Base-by-base conservation (phyloP, 2,797 vertebrate genomes). In the Schizothorax lantsangensis region DNA sequence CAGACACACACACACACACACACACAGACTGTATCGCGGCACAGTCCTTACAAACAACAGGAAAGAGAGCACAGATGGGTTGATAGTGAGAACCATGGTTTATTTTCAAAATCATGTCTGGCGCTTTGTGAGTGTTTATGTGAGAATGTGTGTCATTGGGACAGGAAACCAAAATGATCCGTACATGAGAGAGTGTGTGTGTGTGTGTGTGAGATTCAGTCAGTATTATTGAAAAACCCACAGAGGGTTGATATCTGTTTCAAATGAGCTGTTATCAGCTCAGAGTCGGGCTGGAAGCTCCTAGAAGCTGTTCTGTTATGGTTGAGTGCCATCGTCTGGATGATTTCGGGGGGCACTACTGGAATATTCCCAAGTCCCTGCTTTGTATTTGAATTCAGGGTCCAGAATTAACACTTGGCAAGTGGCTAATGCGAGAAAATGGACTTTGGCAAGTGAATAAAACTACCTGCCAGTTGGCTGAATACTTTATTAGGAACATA, bases 31-130 rank as follows among this genome's bases (percentile, higher is more conserved):
- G 17, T 71, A 52, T 75, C 64, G 47, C 15, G 78, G 64, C 83
- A 59, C 75, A 64, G 66, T 74, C 69, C 66, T 77, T 38, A 36
- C 30, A 52, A 85, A 85, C 79, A 89, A 86, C 84, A 86, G 77
- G 86, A 81, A 88, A 78, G 40, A 81, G 64, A 40, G 36, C 33
- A 43, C 26, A 74, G 82, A 85, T 86, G 66, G 72, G 47, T 54
- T 79, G 78, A 88, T 85, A n/a, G 30, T 73, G 45, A 79, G 49
- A 66, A 6, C 23, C 62, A 54, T 62, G 5, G 57, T 54, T 33
- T 54, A 74, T 52, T 43, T 85, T 81, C 68, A 59, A 80, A 87
- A 85, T 80, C n/a, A 72, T 36, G 45, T 43, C 81, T 79, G 43
- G 10, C 36, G 5, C 33, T 49, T 19, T 7, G 9, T 45, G 40